phyloP scores from a whole-genome alignment of 2,113 vertebrate genomes.

The Pterophyllum scalare region DNA sequence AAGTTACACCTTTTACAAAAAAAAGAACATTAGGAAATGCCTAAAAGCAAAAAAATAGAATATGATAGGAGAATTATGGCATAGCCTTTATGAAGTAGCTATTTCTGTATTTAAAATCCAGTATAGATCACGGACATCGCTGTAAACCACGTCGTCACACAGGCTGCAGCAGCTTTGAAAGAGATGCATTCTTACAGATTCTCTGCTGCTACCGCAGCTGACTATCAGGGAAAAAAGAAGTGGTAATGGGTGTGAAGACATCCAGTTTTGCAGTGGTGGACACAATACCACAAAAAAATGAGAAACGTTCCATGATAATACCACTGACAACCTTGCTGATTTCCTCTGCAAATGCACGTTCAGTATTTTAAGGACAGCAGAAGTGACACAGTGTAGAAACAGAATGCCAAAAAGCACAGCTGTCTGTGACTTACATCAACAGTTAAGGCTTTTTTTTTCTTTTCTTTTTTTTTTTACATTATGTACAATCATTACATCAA shows the following conservation, averaged over 20 bases:
- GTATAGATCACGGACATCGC: background rate
- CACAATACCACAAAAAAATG: background rate
- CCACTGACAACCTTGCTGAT: background rate
- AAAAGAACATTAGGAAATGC: accelerated
- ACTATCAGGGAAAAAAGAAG: background rate
- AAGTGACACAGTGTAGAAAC: background rate
- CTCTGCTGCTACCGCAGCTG: background rate
- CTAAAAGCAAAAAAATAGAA: background rate
- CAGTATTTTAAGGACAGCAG: background rate
- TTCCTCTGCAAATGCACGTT: background rate
- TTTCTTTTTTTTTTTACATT: slow-evolving; percentile 20
- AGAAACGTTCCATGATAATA: background rate
- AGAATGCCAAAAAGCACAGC: background rate
- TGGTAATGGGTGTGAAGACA: background rate
- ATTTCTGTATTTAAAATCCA: slow-evolving; percentile 1
- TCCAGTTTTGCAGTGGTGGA: background rate
- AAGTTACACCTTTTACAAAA: background rate
- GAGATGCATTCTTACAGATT: accelerated
- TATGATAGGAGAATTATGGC: background rate
- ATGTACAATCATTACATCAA: slow-evolving; percentile 33
- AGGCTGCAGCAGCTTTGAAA: background rate
- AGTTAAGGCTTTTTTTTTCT: background rate
- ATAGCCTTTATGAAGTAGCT: background rate
- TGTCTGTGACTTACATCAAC: background rate
- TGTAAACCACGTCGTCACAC: slow-evolving; percentile 5